Evolutionary conservation across 2,888 invertebrate species (phyloP).

Genomic region (Eristalis tenax): DNA sequence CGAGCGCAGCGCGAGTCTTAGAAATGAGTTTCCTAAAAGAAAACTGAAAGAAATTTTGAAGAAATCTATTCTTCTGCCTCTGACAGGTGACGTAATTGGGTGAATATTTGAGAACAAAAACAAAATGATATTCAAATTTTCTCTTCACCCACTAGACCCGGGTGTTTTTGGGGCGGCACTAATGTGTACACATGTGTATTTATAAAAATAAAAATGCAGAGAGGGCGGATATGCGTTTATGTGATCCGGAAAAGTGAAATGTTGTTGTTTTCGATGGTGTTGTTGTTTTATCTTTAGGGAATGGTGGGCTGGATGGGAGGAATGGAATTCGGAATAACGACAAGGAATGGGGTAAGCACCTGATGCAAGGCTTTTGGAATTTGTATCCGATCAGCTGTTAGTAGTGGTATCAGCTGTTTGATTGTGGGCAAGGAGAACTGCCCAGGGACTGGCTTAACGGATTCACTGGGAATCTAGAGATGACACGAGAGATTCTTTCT

Average conservation of each 20-base stretch:
- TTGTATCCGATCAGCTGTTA: constrained; percentile 20
- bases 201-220: constrained; percentile 43
- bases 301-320: background rate
- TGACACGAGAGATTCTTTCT: background rate
- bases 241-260: constrained; percentile 40
- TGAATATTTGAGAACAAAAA: constrained; percentile 30
- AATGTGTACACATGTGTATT: background rate
- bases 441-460: background rate
- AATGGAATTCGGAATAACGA: background rate
- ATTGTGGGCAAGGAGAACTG: background rate
- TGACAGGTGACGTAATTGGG: constrained; percentile 64
- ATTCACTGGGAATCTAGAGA: background rate
- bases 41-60: background rate
- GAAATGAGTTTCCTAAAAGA: constrained; percentile 40
- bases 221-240: background rate
- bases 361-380: constrained; percentile 21
- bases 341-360: constrained; percentile 22
- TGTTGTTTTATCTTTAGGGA: background rate
- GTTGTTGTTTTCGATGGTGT: background rate
- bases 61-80: constrained; percentile 40
- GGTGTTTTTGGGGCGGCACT: constrained; percentile 13
- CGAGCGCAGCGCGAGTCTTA: constrained; percentile 18
- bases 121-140: background rate
- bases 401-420: constrained; percentile 3
- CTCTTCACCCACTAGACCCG: constrained; percentile 49